A percentile compares a stretch with the other conserved stretches of the same genome.
Evolutionary conservation across 1,140 invertebrate species (phyloP).

Genomic region (Paralvinella palmiformis): DNA sequence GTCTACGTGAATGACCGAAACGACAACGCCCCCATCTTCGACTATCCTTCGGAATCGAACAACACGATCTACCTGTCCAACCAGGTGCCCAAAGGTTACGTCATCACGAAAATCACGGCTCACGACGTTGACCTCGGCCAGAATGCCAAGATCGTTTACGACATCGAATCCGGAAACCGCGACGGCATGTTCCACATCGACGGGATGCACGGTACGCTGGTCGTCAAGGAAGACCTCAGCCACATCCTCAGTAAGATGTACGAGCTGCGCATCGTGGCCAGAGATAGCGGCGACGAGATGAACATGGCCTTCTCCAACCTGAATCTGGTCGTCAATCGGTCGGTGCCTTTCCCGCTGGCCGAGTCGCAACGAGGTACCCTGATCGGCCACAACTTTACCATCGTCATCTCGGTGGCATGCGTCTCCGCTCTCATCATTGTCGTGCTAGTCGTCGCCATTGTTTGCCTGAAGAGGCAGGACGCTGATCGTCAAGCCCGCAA

Average conservation of each 20-base stretch:
- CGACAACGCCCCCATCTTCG: slow-evolving; percentile 17
- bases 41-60: slow-evolving; percentile 13
- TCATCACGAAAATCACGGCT: slow-evolving; percentile 14
- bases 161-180: slow-evolving; percentile 1
- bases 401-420: slow-evolving; percentile 16
- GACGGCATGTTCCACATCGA: slow-evolving; percentile 13
- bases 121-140: slow-evolving; percentile 18
- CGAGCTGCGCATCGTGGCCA: slow-evolving; percentile 6
- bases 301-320: slow-evolving; percentile 4
- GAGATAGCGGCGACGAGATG: slow-evolving; percentile 13
- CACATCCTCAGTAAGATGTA: slow-evolving; percentile 6
- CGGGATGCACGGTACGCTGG: neutral
- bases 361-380: neutral
- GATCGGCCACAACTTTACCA: slow-evolving; percentile 13
- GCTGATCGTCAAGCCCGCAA: slow-evolving; percentile 5
- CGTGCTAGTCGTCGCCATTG: slow-evolving; percentile 13
- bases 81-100: slow-evolving; percentile 8
- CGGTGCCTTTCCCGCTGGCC: neutral
- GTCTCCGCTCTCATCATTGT: slow-evolving; percentile 13
- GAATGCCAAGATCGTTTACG: slow-evolving; percentile 18
- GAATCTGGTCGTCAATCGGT: slow-evolving; percentile 13
- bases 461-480: slow-evolving; percentile 8
- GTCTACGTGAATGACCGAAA: slow-evolving; percentile 19
- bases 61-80: slow-evolving; percentile 10
- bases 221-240: slow-evolving; percentile 4